Evolutionary conservation across 2,797 vertebrate species (phyloP).

Genomic region (Pseudochirops corinnae): DNA sequence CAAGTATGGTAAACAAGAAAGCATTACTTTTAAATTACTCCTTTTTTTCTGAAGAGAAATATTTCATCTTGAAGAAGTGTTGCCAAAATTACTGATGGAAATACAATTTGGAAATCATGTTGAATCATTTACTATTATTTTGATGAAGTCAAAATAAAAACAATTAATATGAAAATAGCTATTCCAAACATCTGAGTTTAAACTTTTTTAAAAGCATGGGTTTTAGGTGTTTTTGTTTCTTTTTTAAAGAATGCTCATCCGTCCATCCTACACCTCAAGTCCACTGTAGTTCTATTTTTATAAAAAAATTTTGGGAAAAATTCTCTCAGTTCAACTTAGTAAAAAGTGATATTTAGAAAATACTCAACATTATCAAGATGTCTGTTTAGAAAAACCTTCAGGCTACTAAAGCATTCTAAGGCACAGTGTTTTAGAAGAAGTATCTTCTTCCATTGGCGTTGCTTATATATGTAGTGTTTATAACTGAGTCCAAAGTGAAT

Average conservation of each 20-base stretch:
- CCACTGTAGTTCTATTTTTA: constrained; percentile 81
- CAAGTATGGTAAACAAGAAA: constrained; percentile 81
- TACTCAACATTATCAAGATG: constrained; percentile 82
- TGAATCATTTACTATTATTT: constrained; percentile 68
- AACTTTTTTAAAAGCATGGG: constrained; percentile 70
- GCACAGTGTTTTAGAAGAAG: constrained; percentile 88
- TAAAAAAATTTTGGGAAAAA: constrained; percentile 80
- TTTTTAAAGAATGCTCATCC: constrained; percentile 80
- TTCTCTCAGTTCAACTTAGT: constrained; percentile 82
- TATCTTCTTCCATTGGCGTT: constrained; percentile 82
- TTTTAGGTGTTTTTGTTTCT: constrained; percentile 45
- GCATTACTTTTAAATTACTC: constrained; percentile 75
- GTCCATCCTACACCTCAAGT: constrained; percentile 77
- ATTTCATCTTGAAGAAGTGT: constrained; percentile 79
- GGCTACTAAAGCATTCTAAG: constrained; percentile 89
- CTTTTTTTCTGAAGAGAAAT: constrained; percentile 75
- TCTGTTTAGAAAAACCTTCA: constrained; percentile 85
- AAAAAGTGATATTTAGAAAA: constrained; percentile 87
- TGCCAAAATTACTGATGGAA: constrained; percentile 71
- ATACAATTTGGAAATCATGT: constrained; percentile 69
- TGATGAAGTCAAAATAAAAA: constrained; percentile 80
- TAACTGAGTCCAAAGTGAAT: constrained; percentile 60
- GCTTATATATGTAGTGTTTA: constrained; percentile 75
- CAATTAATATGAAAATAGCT: constrained; percentile 84
- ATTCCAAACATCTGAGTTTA: constrained; percentile 84